Conservation (phyloP, 2,888 invertebrate species). For the Therioaphis trifolii region DNA sequence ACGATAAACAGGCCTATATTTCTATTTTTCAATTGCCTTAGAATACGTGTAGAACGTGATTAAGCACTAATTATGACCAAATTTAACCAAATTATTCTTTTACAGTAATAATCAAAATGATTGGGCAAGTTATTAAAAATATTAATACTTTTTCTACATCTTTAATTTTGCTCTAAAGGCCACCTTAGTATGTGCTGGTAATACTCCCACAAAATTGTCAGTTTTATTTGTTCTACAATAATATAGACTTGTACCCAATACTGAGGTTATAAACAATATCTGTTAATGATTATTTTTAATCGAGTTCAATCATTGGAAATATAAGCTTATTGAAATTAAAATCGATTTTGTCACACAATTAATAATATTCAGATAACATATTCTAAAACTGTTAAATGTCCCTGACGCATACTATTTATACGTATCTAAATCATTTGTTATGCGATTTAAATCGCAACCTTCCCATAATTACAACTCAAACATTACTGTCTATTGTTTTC, state of each 20-base stretch:
- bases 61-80: too few species aligned
- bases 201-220: too few species aligned
- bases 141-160: too few species aligned
- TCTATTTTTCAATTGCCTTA: too few species aligned
- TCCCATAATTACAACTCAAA: neutral
- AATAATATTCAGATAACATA: neutral
- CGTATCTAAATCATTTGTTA: constrained; percentile 23
- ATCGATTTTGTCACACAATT: constrained; percentile 36
- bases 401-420: constrained; percentile 29
- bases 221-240: neutral
- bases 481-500: neutral
- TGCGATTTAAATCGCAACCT: constrained; percentile 28
- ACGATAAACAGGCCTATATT: too few species aligned
- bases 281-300: constrained; percentile 8
- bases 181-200: too few species aligned
- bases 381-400: constrained; percentile 21
- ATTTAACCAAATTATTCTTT: too few species aligned
- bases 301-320: constrained; percentile 21
- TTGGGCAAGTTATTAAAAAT: too few species aligned
- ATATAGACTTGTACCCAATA: neutral
- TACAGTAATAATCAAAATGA: too few species aligned
- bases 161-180: too few species aligned
- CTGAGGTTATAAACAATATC: neutral
- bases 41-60: too few species aligned
- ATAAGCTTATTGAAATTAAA: constrained; percentile 30